Evolutionary conservation across 2,797 vertebrate genomes (phyloP), one percentile per base, ranked within the genome.

Genomic region (Rhadinocentrus ornatus): DNA sequence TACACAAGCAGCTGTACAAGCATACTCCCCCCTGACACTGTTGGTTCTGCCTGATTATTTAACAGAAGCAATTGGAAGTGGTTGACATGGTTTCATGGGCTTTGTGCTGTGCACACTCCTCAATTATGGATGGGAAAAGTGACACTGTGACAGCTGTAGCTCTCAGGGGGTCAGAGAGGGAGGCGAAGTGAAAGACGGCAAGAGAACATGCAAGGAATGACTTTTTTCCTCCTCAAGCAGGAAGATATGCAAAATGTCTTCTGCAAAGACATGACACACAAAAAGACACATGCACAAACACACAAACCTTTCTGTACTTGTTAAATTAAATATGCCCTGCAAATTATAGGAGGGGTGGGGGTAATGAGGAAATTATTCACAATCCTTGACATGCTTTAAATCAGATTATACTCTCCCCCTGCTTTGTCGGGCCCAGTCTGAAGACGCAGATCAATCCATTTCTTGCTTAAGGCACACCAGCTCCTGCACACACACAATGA

Each of bases 291-390:
- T 22, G 31, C 52, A 61, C 56, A 73, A 35, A 60, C 2, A 62
- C 58, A 62, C 61, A n/a, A 46, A 50, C 11, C 71, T 61, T 55
- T 69, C 41, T 76, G 69, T 78, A 86, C 89, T 82, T 84, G 77
- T 88, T 91, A 88, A 90, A 92, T 92, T 88, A 92, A 93, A 91
- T 89, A 91, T 91, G 88, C 78, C 81, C 85, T 85, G 84, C 84
- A 90, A 90, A 90, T 90, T 89, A 89, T 65, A 68, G 81, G 84
- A 83, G 73, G 86, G 86, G 84, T 80, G 82, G 86, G 80, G 86
- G 88, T 91, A 91, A 89, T 83, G 82, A 91, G 88, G 86, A 92
- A 92, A 93, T 93, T 91, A 91, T 93, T 94, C 88, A 91, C 87
- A 88, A 86, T 91, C 79, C 88, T 78, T 89, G 89, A 91, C 91